A percentile compares a stretch with the other conserved stretches of the same genome.
phyloP scores from a whole-genome alignment of 2,797 vertebrate genomes.

The Sebastes minor region DNA sequence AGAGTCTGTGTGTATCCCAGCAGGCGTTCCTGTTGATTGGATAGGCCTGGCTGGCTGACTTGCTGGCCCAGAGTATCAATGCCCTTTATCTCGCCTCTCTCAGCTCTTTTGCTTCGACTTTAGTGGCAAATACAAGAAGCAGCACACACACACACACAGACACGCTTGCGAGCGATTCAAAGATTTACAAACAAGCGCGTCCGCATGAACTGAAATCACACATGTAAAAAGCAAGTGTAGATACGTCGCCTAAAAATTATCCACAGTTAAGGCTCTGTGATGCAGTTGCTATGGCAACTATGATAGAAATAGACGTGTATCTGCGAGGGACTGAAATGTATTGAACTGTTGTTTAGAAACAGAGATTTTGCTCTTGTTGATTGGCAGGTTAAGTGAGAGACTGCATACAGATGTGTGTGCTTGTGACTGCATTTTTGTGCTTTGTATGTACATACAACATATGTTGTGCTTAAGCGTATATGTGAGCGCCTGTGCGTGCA shows the following conservation, averaged over 20 bases:
- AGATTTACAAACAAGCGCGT: conserved; percentile 5
- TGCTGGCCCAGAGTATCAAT: conserved; percentile 56
- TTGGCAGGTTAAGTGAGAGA: conserved; percentile 59
- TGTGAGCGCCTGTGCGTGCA: neutral
- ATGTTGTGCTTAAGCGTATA: neutral
- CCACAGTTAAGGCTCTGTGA: conserved; percentile 82
- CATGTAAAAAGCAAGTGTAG: conserved; percentile 64
- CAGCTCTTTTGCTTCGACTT: conserved; percentile 44
- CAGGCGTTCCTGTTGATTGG: conserved; percentile 75
- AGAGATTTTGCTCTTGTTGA: conserved; percentile 53
- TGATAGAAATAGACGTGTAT: conserved; percentile 86
- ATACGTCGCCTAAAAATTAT: conserved; percentile 79
- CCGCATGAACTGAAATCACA: conserved; percentile 40
- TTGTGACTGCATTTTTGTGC: neutral
- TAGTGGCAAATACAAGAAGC: conserved; percentile 7
- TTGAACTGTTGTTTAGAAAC: conserved; percentile 77
- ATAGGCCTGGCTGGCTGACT: conserved; percentile 69
- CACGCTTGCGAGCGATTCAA: conserved; percentile 14
- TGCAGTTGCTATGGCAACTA: conserved; percentile 87
- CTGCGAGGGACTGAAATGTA: conserved; percentile 82
- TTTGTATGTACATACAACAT: neutral
- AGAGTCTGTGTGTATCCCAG: conserved; percentile 64
- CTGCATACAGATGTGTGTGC: conserved; percentile 13
- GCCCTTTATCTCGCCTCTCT: conserved; percentile 61
- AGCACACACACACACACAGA: neutral